These are phyloP conservation scores for Noctua comes DNA, from an alignment of 2,888 invertebrate genomes.

Conservation along the genomic window DNA sequence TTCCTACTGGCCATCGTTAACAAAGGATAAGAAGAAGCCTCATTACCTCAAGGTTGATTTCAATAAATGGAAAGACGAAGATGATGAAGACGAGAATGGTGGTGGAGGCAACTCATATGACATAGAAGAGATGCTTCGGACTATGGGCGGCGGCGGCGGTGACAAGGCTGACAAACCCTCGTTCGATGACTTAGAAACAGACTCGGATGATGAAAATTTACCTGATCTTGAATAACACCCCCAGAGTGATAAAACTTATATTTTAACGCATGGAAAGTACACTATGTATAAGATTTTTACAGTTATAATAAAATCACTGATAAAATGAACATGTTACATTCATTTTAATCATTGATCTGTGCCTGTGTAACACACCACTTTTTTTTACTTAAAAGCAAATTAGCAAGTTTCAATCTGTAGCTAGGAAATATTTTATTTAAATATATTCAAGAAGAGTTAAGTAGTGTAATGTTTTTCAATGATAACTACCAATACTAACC, in stretches of 20 bases:
- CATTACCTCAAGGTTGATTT: conserved; percentile 99
- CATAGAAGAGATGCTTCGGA: conserved; percentile 93
- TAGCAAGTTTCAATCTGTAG: conserved; percentile 57
- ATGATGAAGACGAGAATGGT: conserved; percentile 94
- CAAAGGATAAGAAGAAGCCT: conserved; percentile 96
- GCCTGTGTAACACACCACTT: conserved; percentile 52
- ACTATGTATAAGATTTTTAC: conserved; percentile 89
- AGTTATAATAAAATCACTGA: conserved; percentile 86
- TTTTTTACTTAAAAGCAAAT: conserved; percentile 49
- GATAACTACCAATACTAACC: conserved; percentile 17
- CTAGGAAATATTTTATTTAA: conserved; percentile 62
- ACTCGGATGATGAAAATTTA: conserved; percentile 95
- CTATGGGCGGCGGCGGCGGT: conserved; percentile 91
- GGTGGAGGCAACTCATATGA: conserved; percentile 75
- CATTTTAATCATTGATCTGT: conserved; percentile 59
- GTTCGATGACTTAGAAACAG: conserved; percentile 94
- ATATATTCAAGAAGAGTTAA: conserved; percentile 53
- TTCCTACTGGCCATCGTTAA: conserved; percentile 96
- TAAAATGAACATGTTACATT: conserved; percentile 69
- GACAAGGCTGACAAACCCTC: conserved; percentile 91
- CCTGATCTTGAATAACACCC: conserved; percentile 92
- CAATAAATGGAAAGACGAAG: conserved; percentile 99
- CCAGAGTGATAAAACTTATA: conserved; percentile 76
- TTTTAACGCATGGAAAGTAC: conserved; percentile 79
- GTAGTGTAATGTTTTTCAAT: conserved; percentile 57